A percentile compares a stretch with the other conserved stretches of the same genome.
These are phyloP conservation scores for Pollenia griseotomentosa DNA, from an alignment of 2,888 invertebrate species.

Conservation along the genomic window DNA sequence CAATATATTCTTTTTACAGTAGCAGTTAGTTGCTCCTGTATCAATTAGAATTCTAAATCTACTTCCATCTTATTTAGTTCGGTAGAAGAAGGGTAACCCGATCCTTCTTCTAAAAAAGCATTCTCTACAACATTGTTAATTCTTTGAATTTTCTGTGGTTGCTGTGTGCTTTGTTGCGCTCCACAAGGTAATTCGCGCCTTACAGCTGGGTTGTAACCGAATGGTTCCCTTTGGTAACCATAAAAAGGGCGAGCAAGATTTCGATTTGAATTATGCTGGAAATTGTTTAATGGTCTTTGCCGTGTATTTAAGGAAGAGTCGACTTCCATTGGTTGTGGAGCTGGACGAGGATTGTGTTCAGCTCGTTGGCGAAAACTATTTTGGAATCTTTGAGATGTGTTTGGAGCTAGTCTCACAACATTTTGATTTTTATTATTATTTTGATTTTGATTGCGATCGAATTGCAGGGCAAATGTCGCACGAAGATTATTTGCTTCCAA, in stretches of 20 bases:
- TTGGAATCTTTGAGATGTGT: neutral
- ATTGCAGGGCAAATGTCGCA: slow-evolving; percentile 62
- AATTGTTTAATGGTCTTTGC: neutral
- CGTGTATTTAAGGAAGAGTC: slow-evolving; percentile 3
- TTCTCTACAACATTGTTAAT: too few species aligned
- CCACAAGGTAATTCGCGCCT: too few species aligned
- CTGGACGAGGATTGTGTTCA: neutral
- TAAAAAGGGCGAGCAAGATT: too few species aligned
- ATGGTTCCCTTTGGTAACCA: too few species aligned
- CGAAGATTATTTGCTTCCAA: slow-evolving; percentile 10
- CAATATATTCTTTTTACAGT: slow-evolving; percentile 43
- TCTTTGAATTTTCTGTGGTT: too few species aligned
- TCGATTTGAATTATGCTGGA: neutral
- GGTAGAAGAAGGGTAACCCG: slow-evolving; percentile 14
- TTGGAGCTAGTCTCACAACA: neutral
- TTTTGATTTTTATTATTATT: neutral
- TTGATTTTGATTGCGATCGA: neutral
- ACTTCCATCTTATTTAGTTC: neutral
- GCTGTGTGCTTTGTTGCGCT: too few species aligned
- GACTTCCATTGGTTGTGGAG: slow-evolving; percentile 9
- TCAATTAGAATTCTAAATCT: slow-evolving; percentile 48
- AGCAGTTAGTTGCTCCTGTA: slow-evolving; percentile 50
- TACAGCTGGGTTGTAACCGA: too few species aligned
- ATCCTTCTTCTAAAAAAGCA: slow-evolving; percentile 2
- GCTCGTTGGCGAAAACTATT: neutral